Evolutionary conservation across 2,797 vertebrate species (phyloP), one percentile per base, ranked within the genome.

Genomic region (Danio tinwini): DNA sequence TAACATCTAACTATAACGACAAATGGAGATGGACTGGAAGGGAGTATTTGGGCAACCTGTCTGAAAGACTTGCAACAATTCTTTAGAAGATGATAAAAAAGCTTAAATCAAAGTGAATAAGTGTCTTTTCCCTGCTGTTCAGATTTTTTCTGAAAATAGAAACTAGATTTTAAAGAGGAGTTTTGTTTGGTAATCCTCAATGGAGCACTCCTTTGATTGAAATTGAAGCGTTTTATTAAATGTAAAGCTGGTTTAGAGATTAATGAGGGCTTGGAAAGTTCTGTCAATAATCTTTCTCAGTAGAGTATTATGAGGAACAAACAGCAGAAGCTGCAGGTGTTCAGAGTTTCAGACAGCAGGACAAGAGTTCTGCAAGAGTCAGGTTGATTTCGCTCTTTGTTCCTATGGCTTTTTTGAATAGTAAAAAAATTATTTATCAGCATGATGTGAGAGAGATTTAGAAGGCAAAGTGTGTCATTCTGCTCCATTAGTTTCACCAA

Each of bases 121-220:
- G 6, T 37, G 44, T 21, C 6, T 19, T 12, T 49, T 47, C 19
- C 44, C 44, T 67, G 12, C 44, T 67, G 6, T 14, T 67, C 2
- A 13, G 5, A 4, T 10, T 65, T 12, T 8, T 17, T 29, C 47
- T 39, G 14, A 67, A 67, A 19, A 6, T 39, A 10, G 4, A 39
- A 40, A 42, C 61, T 11, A 12, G 21, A 44, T 63, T 63, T 49
- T 13, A 67, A 29, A 67, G 13, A 67, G 45, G 7, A 16, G 19
- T 1, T 69, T 69, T 69, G 19, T 69, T 69, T 52, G 47, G 47
- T 52, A 69, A 69, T 52, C 5, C 47, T 50, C 14, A 37, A 5
- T n/a, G 14, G 47, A 50, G 14, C 21, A 7, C 9, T n/a, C 47
- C 7, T 17, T 52, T 50, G 29, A 52, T 39, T 12, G 14, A 58